Base-by-base conservation (phyloP, 1,140 invertebrate genomes). In the Lamellibrachia luymesi region DNA sequence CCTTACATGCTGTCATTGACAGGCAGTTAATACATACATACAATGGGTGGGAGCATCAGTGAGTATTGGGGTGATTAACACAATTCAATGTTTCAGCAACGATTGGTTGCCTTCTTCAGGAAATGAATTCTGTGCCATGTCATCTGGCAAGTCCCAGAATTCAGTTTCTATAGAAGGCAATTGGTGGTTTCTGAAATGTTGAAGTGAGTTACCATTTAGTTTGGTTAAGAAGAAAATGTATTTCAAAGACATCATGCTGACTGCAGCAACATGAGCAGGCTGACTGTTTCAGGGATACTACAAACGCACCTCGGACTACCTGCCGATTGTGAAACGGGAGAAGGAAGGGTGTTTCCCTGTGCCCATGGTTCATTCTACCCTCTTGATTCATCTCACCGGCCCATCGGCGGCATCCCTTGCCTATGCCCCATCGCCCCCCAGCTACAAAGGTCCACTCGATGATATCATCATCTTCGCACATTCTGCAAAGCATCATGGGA, bases 381-480 rank as follows among this genome's bases (percentile, higher is more conserved):
- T 99, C 50, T 95, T 99, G 6, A 97, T 99, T 91, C 96, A 99
- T 96, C 95, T 99, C 92, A 97, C 97, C 91, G 96, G 96, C 92
- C 94, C 95, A 7, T 95, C 96, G 2, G 97, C 98, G 2, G 97
- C 98, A 92, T 95, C 96, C 89, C 96, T 99, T 4, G 98, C 98
- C 2, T 99, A 99, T 95, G 96, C 97, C 92, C 92, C 94, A 97
- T 97, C 97, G 56, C 94, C 96, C 8, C 98, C 98, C 93, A 96
- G 97, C 92, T 96, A 96, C 92, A 93, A 94, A 7, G 98, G 98
- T 80, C 98, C 98, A 0, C 96, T 97, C 8, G 98, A 99, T 97
- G 99, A 99, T 96, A 99, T 99, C 89, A 99, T 99, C 94, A 97
- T 98, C 17, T 99, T 99, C 97, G 98, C 98, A 7, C 95, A 98